Percentiles rank a stretch among this genome's conserved stretches.
phyloP scores from a whole-genome alignment of 1,140 invertebrate genomes.

The Drosophila bipectinata region DNA sequence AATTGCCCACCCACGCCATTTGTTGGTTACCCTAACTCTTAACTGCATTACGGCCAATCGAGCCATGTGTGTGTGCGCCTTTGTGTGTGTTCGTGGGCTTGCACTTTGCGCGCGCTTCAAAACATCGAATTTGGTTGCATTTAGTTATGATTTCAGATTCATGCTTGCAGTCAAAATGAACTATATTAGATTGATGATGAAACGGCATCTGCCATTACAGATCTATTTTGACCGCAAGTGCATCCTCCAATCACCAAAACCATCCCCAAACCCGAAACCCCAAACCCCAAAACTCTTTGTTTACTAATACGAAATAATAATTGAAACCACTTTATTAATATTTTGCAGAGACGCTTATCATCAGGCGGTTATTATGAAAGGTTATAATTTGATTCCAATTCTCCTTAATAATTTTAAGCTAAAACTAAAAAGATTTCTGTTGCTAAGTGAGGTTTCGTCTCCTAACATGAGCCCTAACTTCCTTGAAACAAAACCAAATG shows the following conservation, averaged over 20 bases:
- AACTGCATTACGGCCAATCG: constrained; percentile 12
- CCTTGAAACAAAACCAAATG: constrained; percentile 34
- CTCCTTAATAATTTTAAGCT: constrained; percentile 47
- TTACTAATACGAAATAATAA: constrained; percentile 81
- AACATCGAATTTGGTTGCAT: constrained; percentile 48
- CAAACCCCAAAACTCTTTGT: constrained; percentile 28
- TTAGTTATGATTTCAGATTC: constrained; percentile 37
- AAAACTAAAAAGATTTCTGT: constrained; percentile 54
- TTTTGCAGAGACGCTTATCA: constrained; percentile 84
- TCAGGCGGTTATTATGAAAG: constrained; percentile 84
- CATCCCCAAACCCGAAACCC: constrained; percentile 4
- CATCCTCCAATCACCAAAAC: not conserved
- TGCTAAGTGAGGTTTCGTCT: constrained; percentile 70
- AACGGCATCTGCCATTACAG: not conserved
- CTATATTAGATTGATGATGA: too few species aligned
- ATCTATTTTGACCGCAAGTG: not conserved
- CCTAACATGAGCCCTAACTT: constrained; percentile 78
- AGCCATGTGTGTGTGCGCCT: constrained; percentile 1
- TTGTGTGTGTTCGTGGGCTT: constrained; percentile 37
- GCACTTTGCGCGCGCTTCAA: constrained; percentile 70
- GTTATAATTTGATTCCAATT: constrained; percentile 82
- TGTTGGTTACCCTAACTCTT: constrained; percentile 16
- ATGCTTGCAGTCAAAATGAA: not conserved
- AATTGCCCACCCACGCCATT: constrained; percentile 33
- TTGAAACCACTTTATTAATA: constrained; percentile 83